Base-by-base conservation (phyloP, 2,888 invertebrate species). In the Clanis bilineata region DNA sequence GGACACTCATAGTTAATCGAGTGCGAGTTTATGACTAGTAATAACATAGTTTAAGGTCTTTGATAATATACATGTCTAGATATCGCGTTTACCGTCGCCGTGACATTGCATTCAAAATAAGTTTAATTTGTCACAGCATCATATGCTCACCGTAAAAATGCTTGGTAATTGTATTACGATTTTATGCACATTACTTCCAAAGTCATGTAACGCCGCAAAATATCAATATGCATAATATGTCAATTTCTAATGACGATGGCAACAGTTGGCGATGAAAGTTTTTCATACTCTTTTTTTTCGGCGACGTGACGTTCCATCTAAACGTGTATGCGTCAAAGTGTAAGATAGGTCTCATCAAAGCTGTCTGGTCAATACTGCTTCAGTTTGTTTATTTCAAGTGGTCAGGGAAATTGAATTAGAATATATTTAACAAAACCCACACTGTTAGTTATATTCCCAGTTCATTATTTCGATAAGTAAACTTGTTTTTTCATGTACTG, bases 1-100 rank as follows among this genome's bases (percentile, higher is more conserved):
- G 18, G 51, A 51, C 32, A 51, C 51, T 32, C 51, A 51, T 51
- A 51, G 28, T 15, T 51, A 51, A 51, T 57, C 55, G 21, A 59
- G 28, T 51, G 51, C 28, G 51, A 32, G 51, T 43, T 32, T 43
- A 23, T 58, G 58, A 43, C 36, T 59, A 39, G 41, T 41, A 21
- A 38, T 59, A 59, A 54, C 7, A 5, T 39, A 51, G 51, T n/a
- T 22, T 59, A 54, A 38, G 59, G 45, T 36, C 36, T 36, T 36
- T 12, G 36, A 36, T 12, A 12, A 36, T 36, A 6, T 36, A 36
- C 36, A 36, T 12, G 36, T 36, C 36, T 36, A 36, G 36, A 36
- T 36, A 36, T 3, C 36, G 36, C 36, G 36, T 36, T n/a, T n/a
- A n/a, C n/a, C 36, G 36, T 3, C 12, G 36, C 9, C 6, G 9